A percentile compares a stretch with the other conserved stretches of the same genome.
These are phyloP conservation scores for Micromussa lordhowensis DNA, from an alignment of 92 coral and sea anemone species.

Conservation along the genomic window DNA sequence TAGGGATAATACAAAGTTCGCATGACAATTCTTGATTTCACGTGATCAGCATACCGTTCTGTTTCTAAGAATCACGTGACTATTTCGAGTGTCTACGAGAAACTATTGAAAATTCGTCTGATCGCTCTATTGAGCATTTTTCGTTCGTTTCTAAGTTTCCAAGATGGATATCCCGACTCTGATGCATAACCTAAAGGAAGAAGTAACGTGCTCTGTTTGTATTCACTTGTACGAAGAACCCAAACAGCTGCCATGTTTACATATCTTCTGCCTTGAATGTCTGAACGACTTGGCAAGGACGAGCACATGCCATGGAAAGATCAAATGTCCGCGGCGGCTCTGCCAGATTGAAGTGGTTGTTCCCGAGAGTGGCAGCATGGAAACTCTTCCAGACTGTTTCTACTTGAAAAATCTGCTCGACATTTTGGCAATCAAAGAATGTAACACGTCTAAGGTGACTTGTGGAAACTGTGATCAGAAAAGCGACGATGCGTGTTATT, in stretches of 20 bases:
- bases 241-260: slow-evolving; percentile 55
- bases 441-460: slow-evolving; percentile 18
- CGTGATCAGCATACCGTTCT: background rate
- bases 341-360: slow-evolving; percentile 41
- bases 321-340: slow-evolving; percentile 49
- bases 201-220: slow-evolving; percentile 47
- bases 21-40: background rate
- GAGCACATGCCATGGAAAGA: background rate
- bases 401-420: slow-evolving; percentile 49
- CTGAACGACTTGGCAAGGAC: slow-evolving; percentile 28
- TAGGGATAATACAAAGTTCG: background rate
- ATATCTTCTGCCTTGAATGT: slow-evolving; percentile 52
- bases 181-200: slow-evolving; percentile 22
- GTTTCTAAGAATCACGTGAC: slow-evolving; percentile 7
- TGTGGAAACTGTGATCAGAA: slow-evolving; percentile 53
- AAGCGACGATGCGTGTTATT: slow-evolving; percentile 43
- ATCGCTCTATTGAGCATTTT: background rate
- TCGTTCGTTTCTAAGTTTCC: background rate
- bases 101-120: no score
- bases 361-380: slow-evolving; percentile 33
- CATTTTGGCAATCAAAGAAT: slow-evolving; percentile 40
- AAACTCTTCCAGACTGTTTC: slow-evolving; percentile 37
- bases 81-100: background rate
- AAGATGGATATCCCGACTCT: slow-evolving; percentile 21
- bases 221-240: slow-evolving; percentile 39